Conservation (phyloP, 1,140 invertebrate genomes). For the Heliconius congener region DNA sequence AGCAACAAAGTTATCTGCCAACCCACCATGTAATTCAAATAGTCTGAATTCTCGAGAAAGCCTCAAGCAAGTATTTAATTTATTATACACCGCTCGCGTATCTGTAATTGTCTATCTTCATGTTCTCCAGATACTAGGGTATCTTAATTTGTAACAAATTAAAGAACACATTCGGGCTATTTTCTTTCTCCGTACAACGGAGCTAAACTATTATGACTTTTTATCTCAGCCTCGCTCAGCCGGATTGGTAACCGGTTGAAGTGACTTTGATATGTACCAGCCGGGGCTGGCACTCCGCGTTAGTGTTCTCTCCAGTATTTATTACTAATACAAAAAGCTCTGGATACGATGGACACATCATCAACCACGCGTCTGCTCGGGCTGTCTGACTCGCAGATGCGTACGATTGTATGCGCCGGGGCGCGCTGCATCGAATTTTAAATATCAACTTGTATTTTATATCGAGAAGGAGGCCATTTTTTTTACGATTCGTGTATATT, state of each 20-base stretch:
- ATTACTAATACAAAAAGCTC: conserved; percentile 33
- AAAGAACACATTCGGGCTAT: conserved; percentile 16
- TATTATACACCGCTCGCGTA: conserved; percentile 17
- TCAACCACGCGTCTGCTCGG: conserved; percentile 18
- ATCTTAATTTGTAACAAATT: conserved; percentile 33
- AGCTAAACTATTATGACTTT: conserved; percentile 40
- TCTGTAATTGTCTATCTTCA: conserved; percentile 16
- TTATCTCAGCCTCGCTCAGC: conserved; percentile 47
- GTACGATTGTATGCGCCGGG: conserved; percentile 26
- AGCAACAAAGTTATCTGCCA: conserved; percentile 10
- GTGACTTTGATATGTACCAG: conserved; percentile 45
- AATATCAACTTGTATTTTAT: conserved; percentile 33
- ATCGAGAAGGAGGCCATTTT: conserved; percentile 24
- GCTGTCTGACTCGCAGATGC: conserved; percentile 38
- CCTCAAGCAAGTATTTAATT: conserved; percentile 24
- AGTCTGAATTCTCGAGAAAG: conserved; percentile 6
- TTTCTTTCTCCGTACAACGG: conserved; percentile 24
- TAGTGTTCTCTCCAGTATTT: neutral
- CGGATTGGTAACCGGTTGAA: conserved; percentile 60
- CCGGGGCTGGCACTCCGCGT: conserved; percentile 28
- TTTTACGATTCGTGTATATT: conserved; percentile 10
- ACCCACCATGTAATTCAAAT: conserved; percentile 22
- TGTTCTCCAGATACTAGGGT: conserved; percentile 8
- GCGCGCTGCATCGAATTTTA: conserved; percentile 31
- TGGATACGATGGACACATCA: conserved; percentile 33